Evolutionary conservation across 2,113 vertebrate species (phyloP), one percentile per base, ranked within the genome.

Genomic region (Deroptyus accipitrinus): DNA sequence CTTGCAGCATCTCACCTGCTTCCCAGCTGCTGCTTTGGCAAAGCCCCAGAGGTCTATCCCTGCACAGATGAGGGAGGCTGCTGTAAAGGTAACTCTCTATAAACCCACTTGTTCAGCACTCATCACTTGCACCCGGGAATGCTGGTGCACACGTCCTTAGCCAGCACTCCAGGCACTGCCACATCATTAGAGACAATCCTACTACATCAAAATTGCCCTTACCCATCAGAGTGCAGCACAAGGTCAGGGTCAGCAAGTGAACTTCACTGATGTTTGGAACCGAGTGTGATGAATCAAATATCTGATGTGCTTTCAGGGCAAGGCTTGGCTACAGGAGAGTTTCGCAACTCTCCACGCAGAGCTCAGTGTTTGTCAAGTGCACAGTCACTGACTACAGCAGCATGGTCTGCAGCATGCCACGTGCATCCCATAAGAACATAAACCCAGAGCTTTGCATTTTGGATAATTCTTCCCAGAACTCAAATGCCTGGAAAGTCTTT

Each of bases 391-490:
- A 85, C 63, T 57, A 59, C n/a, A 80, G 77, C 23, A 4, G 87
- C 70, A 27, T 7, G 54, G 81, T 68, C 77, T 85, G 61, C 68
- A 54, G 86, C 51, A 10, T 8, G 39, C 57, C n/a, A 75, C 91
- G 83, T 13, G 33, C 1, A 0, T 95, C 83, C 81, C 74, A 10
- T 76, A 78, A 95, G 91, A 94, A 87, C 74, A 78, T 87, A 86
- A 96, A 92, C 24, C 61, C 66, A 62, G 81, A 94, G 86, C 48
- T 83, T 14, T 79, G 76, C 3, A 1, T 83, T 95, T 94, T 96
- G 94, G 62, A 62, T 95, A 95, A 97, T 92, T 95, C 96, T 82
- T 88, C 67, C 74, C 73, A 75, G 63, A 86, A 95, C 74, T 90
- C 94, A 89, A 89, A 92, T 1, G 66, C 83, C 78, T 89, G 74